Evolutionary conservation across 2,797 vertebrate species (phyloP).

Genomic region (Sphenodon punctatus): DNA sequence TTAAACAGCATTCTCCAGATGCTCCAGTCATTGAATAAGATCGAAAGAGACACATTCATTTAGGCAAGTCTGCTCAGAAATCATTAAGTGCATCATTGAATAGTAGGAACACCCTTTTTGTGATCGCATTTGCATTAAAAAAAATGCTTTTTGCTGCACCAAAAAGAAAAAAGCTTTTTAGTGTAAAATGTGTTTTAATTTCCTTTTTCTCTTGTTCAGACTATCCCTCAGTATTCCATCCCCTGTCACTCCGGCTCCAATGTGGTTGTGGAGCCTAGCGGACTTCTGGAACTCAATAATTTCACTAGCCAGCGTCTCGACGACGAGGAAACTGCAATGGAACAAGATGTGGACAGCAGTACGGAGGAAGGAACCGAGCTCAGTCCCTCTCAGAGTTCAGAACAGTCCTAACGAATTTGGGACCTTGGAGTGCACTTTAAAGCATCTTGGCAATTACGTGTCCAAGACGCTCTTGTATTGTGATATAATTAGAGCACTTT

Average conservation of each 20-base stretch:
- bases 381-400: conserved; percentile 78
- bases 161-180: too few relatives aligned
- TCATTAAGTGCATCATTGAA: too few relatives aligned
- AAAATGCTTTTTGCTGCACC: too few relatives aligned
- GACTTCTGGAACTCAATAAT: conserved; percentile 96
- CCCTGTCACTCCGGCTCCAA: conserved; percentile 97
- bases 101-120: too few relatives aligned
- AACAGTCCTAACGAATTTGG: conserved; percentile 75
- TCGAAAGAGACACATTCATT: not conserved
- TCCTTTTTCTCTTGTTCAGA: conserved; percentile 77
- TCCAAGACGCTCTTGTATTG: conserved; percentile 66
- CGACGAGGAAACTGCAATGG: conserved; percentile 92
- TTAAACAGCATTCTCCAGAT: not conserved
- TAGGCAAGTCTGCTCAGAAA: too few relatives aligned
- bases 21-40: accelerated
- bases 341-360: conserved; percentile 94
- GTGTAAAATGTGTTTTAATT: too few relatives aligned
- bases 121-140: too few relatives aligned
- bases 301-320: conserved; percentile 96
- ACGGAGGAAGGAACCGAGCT: conserved; percentile 76
- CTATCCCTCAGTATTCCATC: conserved; percentile 96
- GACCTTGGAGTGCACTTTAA: conserved; percentile 73
- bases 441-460: conserved; percentile 53
- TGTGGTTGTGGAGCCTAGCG: conserved; percentile 97
- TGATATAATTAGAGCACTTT: conserved; percentile 77